Conservation (phyloP, 2,113 vertebrate genomes). For the Crotalus tigris region DNA sequence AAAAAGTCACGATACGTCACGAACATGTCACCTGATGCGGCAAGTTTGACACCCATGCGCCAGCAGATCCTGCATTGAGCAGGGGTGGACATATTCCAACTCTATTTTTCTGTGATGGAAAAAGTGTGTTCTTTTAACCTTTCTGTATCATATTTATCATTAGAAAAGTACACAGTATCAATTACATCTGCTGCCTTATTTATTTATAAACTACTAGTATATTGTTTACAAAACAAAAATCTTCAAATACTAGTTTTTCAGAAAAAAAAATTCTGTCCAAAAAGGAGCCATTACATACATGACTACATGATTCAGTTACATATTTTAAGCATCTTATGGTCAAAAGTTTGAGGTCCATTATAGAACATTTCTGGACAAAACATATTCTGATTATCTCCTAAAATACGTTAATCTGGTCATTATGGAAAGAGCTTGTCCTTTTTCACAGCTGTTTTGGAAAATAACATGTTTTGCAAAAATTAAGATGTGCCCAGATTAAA, state of each 20-base stretch:
- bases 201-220: neutral
- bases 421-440: neutral
- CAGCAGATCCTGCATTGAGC: neutral
- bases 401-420: neutral
- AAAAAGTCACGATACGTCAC: no score
- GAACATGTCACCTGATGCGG: no score
- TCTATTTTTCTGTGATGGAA: neutral
- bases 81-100: neutral
- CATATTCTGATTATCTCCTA: neutral
- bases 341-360: neutral
- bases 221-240: neutral
- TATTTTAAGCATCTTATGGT: neutral
- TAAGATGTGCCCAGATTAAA: neutral
- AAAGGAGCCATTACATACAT: neutral
- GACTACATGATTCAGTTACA: neutral
- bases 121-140: neutral
- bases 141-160: neutral
- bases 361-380: neutral
- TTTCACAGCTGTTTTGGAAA: neutral
- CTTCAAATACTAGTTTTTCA: neutral
- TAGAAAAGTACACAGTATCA: neutral
- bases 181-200: neutral
- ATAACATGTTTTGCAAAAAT: neutral
- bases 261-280: neutral
- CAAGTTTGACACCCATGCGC: no score